Percentiles rank a stretch among this genome's conserved stretches.
Evolutionary conservation across 1,140 invertebrate genomes (phyloP).

Genomic region (Lepidostoma basale): DNA sequence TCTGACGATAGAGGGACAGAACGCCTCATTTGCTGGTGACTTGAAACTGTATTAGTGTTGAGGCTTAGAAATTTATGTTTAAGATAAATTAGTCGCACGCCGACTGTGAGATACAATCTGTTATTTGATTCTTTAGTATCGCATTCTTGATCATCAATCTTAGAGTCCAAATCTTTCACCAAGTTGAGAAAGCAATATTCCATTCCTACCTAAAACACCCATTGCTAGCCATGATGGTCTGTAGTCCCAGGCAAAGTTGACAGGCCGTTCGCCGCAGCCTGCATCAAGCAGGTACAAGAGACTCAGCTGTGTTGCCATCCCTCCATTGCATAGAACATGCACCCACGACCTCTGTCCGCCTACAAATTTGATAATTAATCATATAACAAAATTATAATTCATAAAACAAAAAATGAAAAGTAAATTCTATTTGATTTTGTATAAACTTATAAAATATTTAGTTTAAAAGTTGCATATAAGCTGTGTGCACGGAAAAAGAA

Average conservation of each 20-base stretch:
- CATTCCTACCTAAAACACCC: conserved; percentile 71
- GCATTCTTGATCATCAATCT: not conserved
- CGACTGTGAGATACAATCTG: not conserved
- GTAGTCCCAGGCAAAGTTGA: conserved; percentile 81
- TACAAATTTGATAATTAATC: no score
- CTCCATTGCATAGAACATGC: conserved; percentile 89
- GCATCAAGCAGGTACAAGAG: conserved; percentile 82
- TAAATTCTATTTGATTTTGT: not conserved
- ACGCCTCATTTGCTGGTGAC: no score
- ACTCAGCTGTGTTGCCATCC: conserved; percentile 80
- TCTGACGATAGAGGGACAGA: no score
- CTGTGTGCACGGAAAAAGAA: no score
- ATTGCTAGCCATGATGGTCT: conserved; percentile 81
- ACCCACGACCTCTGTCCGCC: conserved; percentile 88
- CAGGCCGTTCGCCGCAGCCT: conserved; percentile 76
- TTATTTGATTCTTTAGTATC: not conserved
- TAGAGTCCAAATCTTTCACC: no score
- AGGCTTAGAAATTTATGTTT: no score
- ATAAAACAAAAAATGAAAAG: no score
- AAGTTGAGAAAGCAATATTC: not conserved
- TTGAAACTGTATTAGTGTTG: no score
- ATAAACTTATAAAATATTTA: no score
- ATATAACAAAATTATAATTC: no score
- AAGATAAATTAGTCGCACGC: not conserved
- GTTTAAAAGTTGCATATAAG: no score